Base-by-base conservation (phyloP, 2,888 invertebrate genomes). In the Leucoma salicis region DNA sequence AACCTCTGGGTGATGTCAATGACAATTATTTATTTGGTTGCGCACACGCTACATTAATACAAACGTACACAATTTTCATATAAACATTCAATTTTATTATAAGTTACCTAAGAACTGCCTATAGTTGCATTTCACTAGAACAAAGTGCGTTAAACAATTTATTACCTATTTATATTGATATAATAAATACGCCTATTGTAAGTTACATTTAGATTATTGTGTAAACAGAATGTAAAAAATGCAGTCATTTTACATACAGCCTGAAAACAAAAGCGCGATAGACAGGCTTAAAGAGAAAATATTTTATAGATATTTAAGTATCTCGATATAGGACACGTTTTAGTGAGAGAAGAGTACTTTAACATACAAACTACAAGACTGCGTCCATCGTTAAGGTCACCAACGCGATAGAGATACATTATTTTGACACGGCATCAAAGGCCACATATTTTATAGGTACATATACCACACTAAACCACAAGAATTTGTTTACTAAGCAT, bases 21-120 rank as follows among this genome's bases (percentile, higher is more conserved):
- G 45, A 56, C 63, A 68, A 64, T 63, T 60, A 63, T 63, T 66
- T 70, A 73, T 65, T 79, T 81, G 80, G 78, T 82, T 80, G 74
- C 78, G 79, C 74, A 18, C 21, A 76, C 66, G 70, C 77, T 76
- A 77, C 60, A 53, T 58, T 66, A 69, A 63, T 72, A 77, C 66
- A 77, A 78, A 80, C 76, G 69, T 81, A 78, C 77, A 76, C 75
- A 78, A 74, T 70, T 77, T 62, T 73, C 59, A 72, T 73, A 74
- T 76, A 78, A 79, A 82, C 74, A 77, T 79, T 78, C 70, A 74
- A 60, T 57, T 54, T 47, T 50, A 60, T 50, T 39, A 53, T 58
- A 63, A 15, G 63, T 63, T 68, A 76, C 63, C 64, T 78, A 78
- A 58, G 49, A 66, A 63, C 70, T 77, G 42, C 33, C 52, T 55